Evolutionary conservation across 2,797 vertebrate species (phyloP), one percentile per base, ranked within the genome.

Genomic region (Bovichtus diacanthus): DNA sequence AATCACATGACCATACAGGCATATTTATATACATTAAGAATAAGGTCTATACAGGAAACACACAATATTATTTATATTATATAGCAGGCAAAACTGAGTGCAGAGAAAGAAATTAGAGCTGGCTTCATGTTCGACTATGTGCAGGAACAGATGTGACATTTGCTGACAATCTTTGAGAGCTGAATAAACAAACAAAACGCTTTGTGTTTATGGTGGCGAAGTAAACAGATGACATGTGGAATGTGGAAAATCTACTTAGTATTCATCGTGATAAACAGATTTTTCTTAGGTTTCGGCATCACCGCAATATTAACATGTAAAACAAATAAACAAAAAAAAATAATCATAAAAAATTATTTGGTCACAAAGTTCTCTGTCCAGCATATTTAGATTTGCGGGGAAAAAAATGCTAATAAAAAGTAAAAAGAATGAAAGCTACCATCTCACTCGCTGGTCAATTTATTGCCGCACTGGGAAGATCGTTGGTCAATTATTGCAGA

Each of bases 71-170:
- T 64, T 79, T 61, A 51, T 27, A 83, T 43, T 72, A 73, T 84
- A 82, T 12, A 87, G 85, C 89, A 89, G 91, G 85, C 89, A 87
- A 88, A 87, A 62, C 34, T 44, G 27, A 87, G 61, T 83, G 73
- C 79, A 83, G 54, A 73, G 66, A 78, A 74, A 44, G 8, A 58
- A 67, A 16, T 36, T 70, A 66, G 53, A 70, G 66, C 54, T 56
- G 47, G 46, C 36, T 76, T 72, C 58, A 51, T 56, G 55, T 73
- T 46, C 34, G 23, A 59, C 31, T 23, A 21, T 58, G 38, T 79
- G 68, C 27, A 64, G 68, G 27, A 72, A 43, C 12, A 44, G 23
- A 56, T 34, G 62, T 55, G 8, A 34, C 19, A 36, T 44, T 43
- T 70, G 9, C 27, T 38, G 41, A 58, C 21, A 70, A 31, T n/a